Percentiles rank a stretch among this genome's conserved stretches.
These are phyloP conservation scores for Stegodyphus mimosarum DNA, from an alignment of 1,140 invertebrate genomes.

Conservation along the genomic window DNA sequence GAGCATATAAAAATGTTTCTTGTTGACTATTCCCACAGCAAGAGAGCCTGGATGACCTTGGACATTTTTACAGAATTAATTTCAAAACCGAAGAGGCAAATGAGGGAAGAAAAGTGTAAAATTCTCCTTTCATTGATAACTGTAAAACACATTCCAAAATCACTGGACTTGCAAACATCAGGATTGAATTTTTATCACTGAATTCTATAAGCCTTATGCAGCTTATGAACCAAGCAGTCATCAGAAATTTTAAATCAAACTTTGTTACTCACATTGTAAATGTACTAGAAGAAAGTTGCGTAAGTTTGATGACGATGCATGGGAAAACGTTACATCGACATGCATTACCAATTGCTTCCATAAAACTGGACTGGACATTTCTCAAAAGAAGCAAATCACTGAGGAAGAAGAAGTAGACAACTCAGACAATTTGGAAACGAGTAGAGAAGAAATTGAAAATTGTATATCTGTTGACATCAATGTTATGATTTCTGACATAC, in stretches of 20 bases:
- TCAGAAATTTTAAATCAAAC: slow-evolving; percentile 29
- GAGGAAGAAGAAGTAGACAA: too few relatives aligned
- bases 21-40: neutral
- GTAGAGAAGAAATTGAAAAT: too few relatives aligned
- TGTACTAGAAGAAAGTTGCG: neutral
- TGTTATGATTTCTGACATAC: too few relatives aligned
- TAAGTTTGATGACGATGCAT: neutral
- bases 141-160: slow-evolving; percentile 8
- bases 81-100: slow-evolving; percentile 14
- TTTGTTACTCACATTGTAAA: slow-evolving; percentile 9
- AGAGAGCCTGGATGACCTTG: neutral
- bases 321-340: neutral
- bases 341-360: too few relatives aligned
- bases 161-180: slow-evolving; percentile 26
- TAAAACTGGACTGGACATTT: too few relatives aligned
- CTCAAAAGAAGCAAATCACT: too few relatives aligned
- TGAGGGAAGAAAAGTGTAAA: slow-evolving; percentile 10
- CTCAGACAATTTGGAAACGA: too few relatives aligned
- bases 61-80: slow-evolving; percentile 20
- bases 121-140: slow-evolving; percentile 11
- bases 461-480: too few relatives aligned
- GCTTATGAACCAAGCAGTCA: slow-evolving; percentile 23
- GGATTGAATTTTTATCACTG: slow-evolving; percentile 23
- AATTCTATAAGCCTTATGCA: slow-evolving; percentile 23
- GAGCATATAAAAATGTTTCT: neutral